Conservation (phyloP, 1,140 invertebrate genomes). For the Drosophila sechellia region DNA sequence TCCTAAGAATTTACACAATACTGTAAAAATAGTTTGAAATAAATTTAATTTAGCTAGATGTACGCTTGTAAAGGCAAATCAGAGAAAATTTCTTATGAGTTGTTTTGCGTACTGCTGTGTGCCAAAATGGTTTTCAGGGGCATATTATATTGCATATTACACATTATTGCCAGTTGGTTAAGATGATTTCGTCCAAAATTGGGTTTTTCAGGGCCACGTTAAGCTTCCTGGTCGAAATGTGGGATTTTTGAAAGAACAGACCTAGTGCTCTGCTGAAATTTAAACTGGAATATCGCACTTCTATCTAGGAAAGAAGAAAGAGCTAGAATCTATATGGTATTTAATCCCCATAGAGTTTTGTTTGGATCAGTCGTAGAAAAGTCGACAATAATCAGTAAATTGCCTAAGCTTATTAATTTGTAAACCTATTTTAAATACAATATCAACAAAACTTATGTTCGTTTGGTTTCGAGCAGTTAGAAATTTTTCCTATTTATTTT, state of each 20-base stretch:
- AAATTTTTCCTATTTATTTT: not conserved
- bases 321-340: too few species aligned
- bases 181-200: not conserved
- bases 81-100: constrained; percentile 21
- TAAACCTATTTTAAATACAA: not conserved
- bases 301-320: not conserved
- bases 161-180: not conserved
- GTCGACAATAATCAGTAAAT: not conserved
- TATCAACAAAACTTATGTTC: not conserved
- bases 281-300: too few species aligned
- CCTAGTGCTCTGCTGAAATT: too few species aligned
- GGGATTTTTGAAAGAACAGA: not conserved
- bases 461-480: not conserved
- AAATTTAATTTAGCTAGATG: constrained; percentile 77
- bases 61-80: constrained; percentile 72
- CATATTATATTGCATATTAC: not conserved
- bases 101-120: constrained; percentile 16
- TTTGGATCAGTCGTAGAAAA: not conserved
- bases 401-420: not conserved
- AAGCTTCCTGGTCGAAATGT: not conserved
- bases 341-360: too few species aligned
- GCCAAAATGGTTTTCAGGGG: constrained; percentile 21
- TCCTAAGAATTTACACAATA: constrained; percentile 67
- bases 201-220: not conserved
- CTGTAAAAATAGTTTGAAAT: constrained; percentile 81